Conservation (phyloP, 2,888 invertebrate species). For the Apeira syringaria region DNA sequence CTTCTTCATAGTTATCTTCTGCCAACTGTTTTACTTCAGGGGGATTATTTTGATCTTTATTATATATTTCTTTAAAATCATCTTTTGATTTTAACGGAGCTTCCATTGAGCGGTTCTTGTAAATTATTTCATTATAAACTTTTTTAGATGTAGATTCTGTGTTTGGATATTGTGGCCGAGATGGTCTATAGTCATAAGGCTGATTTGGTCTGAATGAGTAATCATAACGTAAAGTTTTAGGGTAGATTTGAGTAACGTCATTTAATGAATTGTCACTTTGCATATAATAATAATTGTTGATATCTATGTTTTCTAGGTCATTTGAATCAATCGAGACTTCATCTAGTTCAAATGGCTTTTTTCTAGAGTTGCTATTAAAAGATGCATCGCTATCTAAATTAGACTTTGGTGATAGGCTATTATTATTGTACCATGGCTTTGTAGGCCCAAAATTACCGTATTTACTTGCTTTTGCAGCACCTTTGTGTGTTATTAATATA, state of each 20-base stretch:
- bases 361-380: constrained; percentile 38
- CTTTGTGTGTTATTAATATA: constrained; percentile 59
- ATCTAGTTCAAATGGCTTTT: constrained; percentile 21
- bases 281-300: constrained; percentile 11
- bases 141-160: constrained; percentile 16
- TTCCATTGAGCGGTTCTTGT: constrained; percentile 6
- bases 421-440: constrained; percentile 42
- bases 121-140: constrained; percentile 18
- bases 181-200: constrained; percentile 42
- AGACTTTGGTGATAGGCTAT: constrained; percentile 35
- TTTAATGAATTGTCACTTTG: constrained; percentile 10
- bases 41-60: constrained; percentile 3
- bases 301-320: not conserved
- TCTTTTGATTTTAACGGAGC: not conserved
- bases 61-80: no score
- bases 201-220: constrained; percentile 23
- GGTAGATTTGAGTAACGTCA: not conserved
- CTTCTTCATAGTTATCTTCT: not conserved
- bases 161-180: constrained; percentile 17
- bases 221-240: constrained; percentile 3
- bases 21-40: not conserved
- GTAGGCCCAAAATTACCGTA: constrained; percentile 38
- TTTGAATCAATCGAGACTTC: not conserved
- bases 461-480: constrained; percentile 34
- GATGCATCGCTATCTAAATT: constrained; percentile 24